These are phyloP conservation scores for Balaenoptera acutorostrata DNA, from an alignment of 2,113 vertebrate genomes.

Conservation along the genomic window DNA sequence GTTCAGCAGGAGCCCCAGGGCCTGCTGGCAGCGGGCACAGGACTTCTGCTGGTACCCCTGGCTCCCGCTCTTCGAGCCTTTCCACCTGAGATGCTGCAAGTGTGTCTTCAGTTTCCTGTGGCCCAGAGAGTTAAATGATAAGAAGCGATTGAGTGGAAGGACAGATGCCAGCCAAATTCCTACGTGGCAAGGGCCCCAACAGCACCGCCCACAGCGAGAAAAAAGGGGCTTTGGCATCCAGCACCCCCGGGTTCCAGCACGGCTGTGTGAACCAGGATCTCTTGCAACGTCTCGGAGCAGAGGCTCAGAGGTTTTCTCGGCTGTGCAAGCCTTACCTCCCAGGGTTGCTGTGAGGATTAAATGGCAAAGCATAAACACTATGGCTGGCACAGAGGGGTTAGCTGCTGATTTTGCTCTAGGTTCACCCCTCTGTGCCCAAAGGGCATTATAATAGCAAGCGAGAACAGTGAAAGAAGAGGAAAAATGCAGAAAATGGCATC, in stretches of 20 bases:
- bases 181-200: accelerated
- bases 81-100: slow-evolving; percentile 87
- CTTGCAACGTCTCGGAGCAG: accelerated
- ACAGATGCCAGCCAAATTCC: neutral
- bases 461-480: neutral
- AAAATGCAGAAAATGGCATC: no score
- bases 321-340: neutral
- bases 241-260: accelerated
- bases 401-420: no score
- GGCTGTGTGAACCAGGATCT: neutral
- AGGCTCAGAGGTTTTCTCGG: neutral
- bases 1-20: slow-evolving; percentile 86
- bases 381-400: accelerated
- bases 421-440: neutral
- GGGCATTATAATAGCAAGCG: neutral
- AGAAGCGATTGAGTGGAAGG: neutral
- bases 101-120: slow-evolving; percentile 88
- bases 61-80: slow-evolving; percentile 72
- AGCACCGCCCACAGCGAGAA: accelerated
- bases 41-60: slow-evolving; percentile 78
- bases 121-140: neutral
- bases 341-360: neutral
- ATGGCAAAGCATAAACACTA: neutral
- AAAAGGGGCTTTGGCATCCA: neutral
- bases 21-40: slow-evolving; percentile 89